phyloP scores from a whole-genome alignment of 92 coral and sea anemone species.

The Zoanthus sansibaricus region DNA sequence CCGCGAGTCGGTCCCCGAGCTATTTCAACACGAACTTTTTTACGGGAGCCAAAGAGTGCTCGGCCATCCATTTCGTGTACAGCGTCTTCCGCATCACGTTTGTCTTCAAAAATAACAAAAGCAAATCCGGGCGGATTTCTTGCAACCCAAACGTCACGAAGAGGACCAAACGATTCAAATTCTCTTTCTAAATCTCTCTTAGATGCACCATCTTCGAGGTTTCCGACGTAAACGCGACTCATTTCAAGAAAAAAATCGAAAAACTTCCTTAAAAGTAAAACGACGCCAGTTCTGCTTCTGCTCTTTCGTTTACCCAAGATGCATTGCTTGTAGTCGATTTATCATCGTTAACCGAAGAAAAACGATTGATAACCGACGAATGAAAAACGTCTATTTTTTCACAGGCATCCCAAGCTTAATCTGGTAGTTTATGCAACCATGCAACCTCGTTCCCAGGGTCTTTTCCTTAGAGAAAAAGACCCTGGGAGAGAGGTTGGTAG shows the following conservation, averaged over 20 bases:
- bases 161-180: conserved; percentile 84
- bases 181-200: conserved; percentile 95
- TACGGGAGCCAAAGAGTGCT: conserved; percentile 67
- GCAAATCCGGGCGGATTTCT: conserved; percentile 99
- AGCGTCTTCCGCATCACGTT: conserved; percentile 98
- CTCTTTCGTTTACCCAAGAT: conserved; percentile 46
- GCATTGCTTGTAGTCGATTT: conserved; percentile 27
- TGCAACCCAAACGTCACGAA: conserved; percentile 99
- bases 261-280: neutral
- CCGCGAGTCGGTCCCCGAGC: conserved; percentile 97
- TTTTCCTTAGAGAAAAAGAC: too few species aligned
- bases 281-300: neutral
- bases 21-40: conserved; percentile 85
- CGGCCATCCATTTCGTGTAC: conserved; percentile 83
- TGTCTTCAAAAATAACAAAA: conserved; percentile 94
- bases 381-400: neutral
- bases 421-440: too few species aligned
- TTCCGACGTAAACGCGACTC: conserved; percentile 96
- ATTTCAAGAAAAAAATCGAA: conserved; percentile 22
- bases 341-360: neutral
- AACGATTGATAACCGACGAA: neutral
- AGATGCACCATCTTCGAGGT: conserved; percentile 92
- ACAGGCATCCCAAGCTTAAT: too few species aligned
- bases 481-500: too few species aligned
- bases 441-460: too few species aligned